Base-by-base conservation (phyloP, 1,140 invertebrate species). In the Cyclina sinensis region DNA sequence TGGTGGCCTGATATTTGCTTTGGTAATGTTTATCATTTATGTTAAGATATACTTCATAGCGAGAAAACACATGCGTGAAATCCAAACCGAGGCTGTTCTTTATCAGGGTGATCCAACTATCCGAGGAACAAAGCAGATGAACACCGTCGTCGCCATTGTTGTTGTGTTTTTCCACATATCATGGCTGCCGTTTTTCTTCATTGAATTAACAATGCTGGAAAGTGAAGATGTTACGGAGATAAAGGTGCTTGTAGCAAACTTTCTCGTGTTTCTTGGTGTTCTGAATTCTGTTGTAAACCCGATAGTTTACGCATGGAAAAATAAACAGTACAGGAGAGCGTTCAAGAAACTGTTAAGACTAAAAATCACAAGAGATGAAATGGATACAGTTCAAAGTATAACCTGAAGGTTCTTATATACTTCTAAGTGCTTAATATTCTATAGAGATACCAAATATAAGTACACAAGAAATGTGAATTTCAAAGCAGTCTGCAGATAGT, bases 301-400 rank as follows among this genome's bases (percentile, higher is more conserved):
- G 21, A 54, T 92, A 21, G 88, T 92, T 12, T 92, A 92, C 78
- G 88, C 89, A 4, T 92, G 90, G 90, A 91, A 91, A 27, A 92
- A 92, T 57, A 85, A 88, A 70, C 68, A 85, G 12, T 91, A 86
- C 30, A 81, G 90, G 57, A 62, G 87, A 16, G 86, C 90, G 3
- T 91, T 92, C 35, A 65, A 82, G 76, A 90, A 92, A 16, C 74
- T 90, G 76, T 24, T 91, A 14, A 65, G 89, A 32, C 51, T 80
- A 37, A 84, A 80, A 30, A 59, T 80, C 7, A 1, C 4, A 9
- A 30, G 32, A 30, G 48, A 80, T 54, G 76, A 76, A 30, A 30
- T 24, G 21, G 27, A 14, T 46, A 21, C 73, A 48, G 37, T 76
- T 11, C 21, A 43, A 16, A 18, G 37, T 46, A 76, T 76, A 24